Percentiles rank a stretch among this genome's conserved stretches.
These are phyloP conservation scores for Petrolisthes cinctipes DNA, from an alignment of 2,888 invertebrate genomes.

Conservation along the genomic window DNA sequence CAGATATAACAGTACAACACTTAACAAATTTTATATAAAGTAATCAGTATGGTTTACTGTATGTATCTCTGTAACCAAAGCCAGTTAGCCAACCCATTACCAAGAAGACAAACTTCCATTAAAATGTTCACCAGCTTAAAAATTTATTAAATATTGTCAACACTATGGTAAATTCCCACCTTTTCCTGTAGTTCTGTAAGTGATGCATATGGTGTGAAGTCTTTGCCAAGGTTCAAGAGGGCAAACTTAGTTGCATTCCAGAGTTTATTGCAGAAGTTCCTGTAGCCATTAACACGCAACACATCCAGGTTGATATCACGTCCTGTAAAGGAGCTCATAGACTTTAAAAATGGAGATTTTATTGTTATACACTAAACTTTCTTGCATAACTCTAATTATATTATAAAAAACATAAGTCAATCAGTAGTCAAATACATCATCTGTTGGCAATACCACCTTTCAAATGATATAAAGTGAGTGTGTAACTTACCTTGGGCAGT, in stretches of 20 bases:
- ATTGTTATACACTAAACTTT: no score
- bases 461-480: not conserved
- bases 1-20: no score
- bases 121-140: no score
- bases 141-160: no score
- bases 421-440: not conserved
- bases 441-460: not conserved
- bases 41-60: no score
- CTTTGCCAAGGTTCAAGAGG: slow-evolving; percentile 71
- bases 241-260: slow-evolving; percentile 99
- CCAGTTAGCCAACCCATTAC: no score
- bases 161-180: slow-evolving; percentile 32
- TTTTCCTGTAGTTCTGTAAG: slow-evolving; percentile 27
- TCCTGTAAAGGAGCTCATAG: slow-evolving; percentile 71
- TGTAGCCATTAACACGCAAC: slow-evolving; percentile 89
- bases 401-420: not conserved
- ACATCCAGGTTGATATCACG: slow-evolving; percentile 98
- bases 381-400: no score
- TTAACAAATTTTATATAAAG: no score
- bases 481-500: slow-evolving; percentile 79
- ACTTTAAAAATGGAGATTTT: no score
- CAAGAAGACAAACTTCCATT: no score
- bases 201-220: slow-evolving; percentile 67
- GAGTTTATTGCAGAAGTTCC: slow-evolving; percentile 97
- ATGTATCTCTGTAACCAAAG: no score